Conservation (phyloP, 2,797 vertebrate genomes). For the Sebastes alutus region DNA sequence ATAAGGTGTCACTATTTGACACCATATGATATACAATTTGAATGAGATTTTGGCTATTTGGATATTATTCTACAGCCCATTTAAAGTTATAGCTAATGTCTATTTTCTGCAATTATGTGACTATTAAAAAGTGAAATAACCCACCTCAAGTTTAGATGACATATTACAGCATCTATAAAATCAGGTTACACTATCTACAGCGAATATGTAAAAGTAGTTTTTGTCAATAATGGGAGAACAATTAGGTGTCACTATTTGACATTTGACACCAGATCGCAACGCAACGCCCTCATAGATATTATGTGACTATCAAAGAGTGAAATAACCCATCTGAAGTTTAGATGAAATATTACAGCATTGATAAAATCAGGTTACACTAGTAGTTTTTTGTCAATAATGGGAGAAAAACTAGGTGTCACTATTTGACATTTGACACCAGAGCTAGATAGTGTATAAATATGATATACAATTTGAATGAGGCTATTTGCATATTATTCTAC, state of each 20-base stretch:
- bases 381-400: too few species aligned
- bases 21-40: too few species aligned
- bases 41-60: too few species aligned
- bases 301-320: too few species aligned
- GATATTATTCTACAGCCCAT: too few species aligned
- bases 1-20: conserved; percentile 11
- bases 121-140: neutral
- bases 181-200: neutral
- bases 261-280: conserved; percentile 31
- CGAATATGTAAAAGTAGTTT: neutral
- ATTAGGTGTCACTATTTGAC: conserved; percentile 8
- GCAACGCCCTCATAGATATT: neutral
- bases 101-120: neutral
- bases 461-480: neutral
- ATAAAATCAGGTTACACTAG: too few species aligned
- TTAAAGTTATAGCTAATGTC: neutral
- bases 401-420: too few species aligned
- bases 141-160: neutral
- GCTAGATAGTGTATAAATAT: neutral
- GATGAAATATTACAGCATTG: rapidly evolving
- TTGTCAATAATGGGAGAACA: neutral
- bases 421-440: conserved; percentile 6
- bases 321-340: too few species aligned
- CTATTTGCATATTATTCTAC: neutral
- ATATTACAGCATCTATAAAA: neutral